Evolutionary conservation across 1,140 invertebrate genomes (phyloP).

Genomic region (Neocloeon triangulifer): DNA sequence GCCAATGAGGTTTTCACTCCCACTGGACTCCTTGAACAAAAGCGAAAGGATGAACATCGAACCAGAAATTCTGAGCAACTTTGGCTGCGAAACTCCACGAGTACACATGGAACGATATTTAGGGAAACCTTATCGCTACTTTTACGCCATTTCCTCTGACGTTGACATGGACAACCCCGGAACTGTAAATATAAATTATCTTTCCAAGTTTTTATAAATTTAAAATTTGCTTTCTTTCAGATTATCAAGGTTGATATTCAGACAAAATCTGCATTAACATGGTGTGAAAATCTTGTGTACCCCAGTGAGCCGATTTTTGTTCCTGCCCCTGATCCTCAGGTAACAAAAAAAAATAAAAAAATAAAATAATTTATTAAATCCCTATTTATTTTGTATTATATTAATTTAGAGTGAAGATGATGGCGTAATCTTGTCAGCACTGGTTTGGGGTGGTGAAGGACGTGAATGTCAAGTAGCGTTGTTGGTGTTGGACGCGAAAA

Average conservation of each 20-base stretch:
- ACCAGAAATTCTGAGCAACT: constrained; percentile 40
- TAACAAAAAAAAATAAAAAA: constrained; percentile 14
- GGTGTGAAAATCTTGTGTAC: constrained; percentile 47
- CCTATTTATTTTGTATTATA: constrained; percentile 3
- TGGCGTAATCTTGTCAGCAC: constrained; percentile 41
- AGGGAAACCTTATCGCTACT: constrained; percentile 54
- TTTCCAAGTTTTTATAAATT: constrained; percentile 2
- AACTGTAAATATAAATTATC: constrained; percentile 27
- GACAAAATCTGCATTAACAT: constrained; percentile 35
- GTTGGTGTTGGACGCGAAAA: constrained; percentile 40
- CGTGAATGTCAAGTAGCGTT: constrained; percentile 37
- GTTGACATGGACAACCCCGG: constrained; percentile 60
- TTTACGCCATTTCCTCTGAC: constrained; percentile 74
- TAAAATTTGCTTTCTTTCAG: constrained; percentile 17
- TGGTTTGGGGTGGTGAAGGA: constrained; percentile 35
- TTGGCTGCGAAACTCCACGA: constrained; percentile 64
- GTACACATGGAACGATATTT: constrained; percentile 47
- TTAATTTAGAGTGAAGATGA: constrained; percentile 40
- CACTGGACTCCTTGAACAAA: constrained; percentile 16
- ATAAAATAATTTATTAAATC: constrained; percentile 1
- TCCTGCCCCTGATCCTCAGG: constrained; percentile 36
- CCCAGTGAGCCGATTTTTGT: constrained; percentile 79
- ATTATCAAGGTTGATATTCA: constrained; percentile 55
- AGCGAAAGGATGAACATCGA: constrained; percentile 17
- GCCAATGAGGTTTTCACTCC: constrained; percentile 47